Evolutionary conservation across 2,888 invertebrate genomes (phyloP).

Genomic region (Apotomis turbidana): DNA sequence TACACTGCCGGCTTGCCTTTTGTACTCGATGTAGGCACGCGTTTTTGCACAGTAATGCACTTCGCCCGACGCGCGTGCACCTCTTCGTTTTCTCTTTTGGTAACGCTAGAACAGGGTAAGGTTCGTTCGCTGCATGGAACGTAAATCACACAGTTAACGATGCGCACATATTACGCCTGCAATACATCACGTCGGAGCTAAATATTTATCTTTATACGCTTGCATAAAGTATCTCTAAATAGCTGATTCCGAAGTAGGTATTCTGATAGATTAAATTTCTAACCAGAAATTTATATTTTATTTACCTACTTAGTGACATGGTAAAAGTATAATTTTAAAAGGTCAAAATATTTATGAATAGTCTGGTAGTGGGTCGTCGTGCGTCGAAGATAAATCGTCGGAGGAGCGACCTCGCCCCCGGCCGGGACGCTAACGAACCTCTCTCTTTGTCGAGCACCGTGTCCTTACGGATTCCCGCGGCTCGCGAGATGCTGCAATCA

Average conservation of each 20-base stretch:
- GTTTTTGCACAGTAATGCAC: conserved; percentile 66
- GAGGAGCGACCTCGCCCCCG: conserved; percentile 74
- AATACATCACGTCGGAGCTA: conserved; percentile 60
- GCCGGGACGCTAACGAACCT: conserved; percentile 71
- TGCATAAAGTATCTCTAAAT: conserved; percentile 45
- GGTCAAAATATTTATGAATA: conserved; percentile 56
- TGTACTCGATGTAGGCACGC: conserved; percentile 50
- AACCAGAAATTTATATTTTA: conserved; percentile 44
- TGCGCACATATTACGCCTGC: conserved; percentile 67
- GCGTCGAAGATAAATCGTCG: conserved; percentile 66
- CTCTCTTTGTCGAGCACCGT: conserved; percentile 69
- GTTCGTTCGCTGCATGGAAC: conserved; percentile 63
- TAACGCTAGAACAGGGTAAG: conserved; percentile 62
- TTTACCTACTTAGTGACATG: conserved; percentile 28
- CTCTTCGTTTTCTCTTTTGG: conserved; percentile 50
- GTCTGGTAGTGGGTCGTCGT: conserved; percentile 53
- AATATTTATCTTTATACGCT: conserved; percentile 57
- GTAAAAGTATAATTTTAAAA: conserved; percentile 54
- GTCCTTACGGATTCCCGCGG: conserved; percentile 66
- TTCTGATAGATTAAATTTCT: conserved; percentile 47
- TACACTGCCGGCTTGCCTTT: conserved; percentile 70
- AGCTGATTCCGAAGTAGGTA: conserved; percentile 28
- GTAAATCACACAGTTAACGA: conserved; percentile 77
- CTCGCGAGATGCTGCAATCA: conserved; percentile 36
- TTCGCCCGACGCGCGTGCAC: conserved; percentile 46